Evolutionary conservation across 2,797 vertebrate species (phyloP).

Genomic region (Cottoperca gobio): DNA sequence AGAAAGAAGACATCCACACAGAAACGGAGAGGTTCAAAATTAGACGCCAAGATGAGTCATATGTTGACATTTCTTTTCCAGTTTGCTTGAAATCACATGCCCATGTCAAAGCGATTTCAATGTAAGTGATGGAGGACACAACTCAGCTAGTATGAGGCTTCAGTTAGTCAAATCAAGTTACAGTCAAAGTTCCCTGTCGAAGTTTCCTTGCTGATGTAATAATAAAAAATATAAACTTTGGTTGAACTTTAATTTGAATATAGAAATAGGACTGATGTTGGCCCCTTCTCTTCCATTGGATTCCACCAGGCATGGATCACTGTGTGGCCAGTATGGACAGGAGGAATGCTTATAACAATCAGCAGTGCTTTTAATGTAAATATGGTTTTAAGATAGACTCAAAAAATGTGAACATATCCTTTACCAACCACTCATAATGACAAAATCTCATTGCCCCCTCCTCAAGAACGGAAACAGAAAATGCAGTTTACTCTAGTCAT

Average conservation of each 20-base stretch:
- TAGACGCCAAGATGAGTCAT: not conserved
- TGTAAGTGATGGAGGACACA: not conserved
- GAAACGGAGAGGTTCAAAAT: not conserved
- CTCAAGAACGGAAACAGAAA: not conserved
- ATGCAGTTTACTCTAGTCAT: slow-evolving; percentile 20
- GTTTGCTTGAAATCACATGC: not conserved
- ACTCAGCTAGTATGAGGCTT: not conserved
- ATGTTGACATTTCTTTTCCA: not conserved
- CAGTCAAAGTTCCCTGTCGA: not conserved
- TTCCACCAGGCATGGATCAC: not conserved
- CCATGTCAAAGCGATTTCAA: not conserved
- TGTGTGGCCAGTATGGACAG: not conserved
- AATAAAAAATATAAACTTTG: not conserved
- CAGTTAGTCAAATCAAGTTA: not conserved
- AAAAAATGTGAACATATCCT: slow-evolving; percentile 1
- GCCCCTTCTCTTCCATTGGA: not conserved
- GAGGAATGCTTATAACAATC: not conserved
- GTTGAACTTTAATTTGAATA: not conserved
- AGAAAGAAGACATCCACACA: not conserved
- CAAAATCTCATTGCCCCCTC: slow-evolving; percentile 20
- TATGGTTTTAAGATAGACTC: not conserved
- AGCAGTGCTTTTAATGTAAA: not conserved
- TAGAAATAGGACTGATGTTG: not conserved
- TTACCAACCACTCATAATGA: slow-evolving; percentile 12
- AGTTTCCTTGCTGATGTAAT: not conserved